Evolutionary conservation across 1,140 invertebrate genomes (phyloP).

Genomic region (Teleopsis dalmanni): DNA sequence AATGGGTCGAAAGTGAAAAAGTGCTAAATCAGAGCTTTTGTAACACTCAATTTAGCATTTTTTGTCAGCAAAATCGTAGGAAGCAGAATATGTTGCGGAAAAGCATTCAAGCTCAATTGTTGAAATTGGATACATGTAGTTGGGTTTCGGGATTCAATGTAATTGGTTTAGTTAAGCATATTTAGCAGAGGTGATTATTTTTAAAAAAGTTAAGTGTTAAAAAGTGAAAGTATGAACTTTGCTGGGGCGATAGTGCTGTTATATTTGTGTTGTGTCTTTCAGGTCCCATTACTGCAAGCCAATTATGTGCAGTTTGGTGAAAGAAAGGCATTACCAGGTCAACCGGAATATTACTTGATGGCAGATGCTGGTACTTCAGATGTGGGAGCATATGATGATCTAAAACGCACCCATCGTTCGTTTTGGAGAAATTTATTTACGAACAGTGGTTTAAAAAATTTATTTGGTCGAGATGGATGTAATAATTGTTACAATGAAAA

Average conservation of each 20-base stretch:
- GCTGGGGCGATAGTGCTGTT: not conserved
- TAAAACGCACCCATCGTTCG: slow-evolving; percentile 34
- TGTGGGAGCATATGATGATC: slow-evolving; percentile 23
- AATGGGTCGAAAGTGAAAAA: too few relatives aligned
- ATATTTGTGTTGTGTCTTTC: not conserved
- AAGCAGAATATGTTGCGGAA: too few relatives aligned
- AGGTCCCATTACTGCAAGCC: not conserved
- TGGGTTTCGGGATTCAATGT: not conserved
- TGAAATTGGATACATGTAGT: too few relatives aligned
- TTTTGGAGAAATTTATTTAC: slow-evolving; percentile 20
- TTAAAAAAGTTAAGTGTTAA: not conserved
- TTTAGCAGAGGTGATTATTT: not conserved
- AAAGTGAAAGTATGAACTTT: not conserved
- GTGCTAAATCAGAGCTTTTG: too few relatives aligned
- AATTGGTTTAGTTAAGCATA: not conserved
- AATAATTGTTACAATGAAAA: slow-evolving; percentile 15
- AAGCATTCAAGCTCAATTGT: too few relatives aligned
- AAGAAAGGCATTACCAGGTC: not conserved
- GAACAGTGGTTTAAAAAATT: slow-evolving; percentile 18
- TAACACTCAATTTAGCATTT: too few relatives aligned
- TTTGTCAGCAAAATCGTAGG: too few relatives aligned
- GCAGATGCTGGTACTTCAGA: not conserved
- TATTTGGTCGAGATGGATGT: slow-evolving; percentile 16
- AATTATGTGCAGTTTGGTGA: not conserved
- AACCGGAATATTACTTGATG: not conserved